These are phyloP conservation scores for Ectemnius lituratus DNA, from an alignment of 2,888 invertebrate genomes.

Conservation along the genomic window DNA sequence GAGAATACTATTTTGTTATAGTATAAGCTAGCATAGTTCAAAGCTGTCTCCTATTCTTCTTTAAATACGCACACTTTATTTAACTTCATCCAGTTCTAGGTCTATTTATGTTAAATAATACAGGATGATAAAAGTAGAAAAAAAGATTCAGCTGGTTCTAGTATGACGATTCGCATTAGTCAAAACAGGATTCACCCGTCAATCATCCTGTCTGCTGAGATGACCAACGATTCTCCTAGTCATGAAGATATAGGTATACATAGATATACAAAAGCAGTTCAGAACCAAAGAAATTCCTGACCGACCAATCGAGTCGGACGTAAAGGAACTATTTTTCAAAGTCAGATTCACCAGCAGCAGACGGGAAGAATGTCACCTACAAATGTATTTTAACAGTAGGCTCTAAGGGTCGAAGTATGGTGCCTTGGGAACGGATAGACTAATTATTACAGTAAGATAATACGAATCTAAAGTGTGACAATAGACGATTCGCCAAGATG, in stretches of 20 bases:
- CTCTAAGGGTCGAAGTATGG: constrained; percentile 41
- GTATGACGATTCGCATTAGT: too few relatives aligned
- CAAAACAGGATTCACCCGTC: constrained; percentile 1
- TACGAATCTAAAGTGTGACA: constrained; percentile 46
- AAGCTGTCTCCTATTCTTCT: neutral
- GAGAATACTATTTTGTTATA: constrained; percentile 10
- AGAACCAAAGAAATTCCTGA: too few relatives aligned
- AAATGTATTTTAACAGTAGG: constrained; percentile 22
- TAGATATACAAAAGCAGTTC: too few relatives aligned
- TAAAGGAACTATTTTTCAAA: neutral
- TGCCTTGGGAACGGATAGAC: constrained; percentile 50
- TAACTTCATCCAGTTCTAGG: too few relatives aligned
- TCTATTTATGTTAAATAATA: neutral
- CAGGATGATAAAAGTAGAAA: neutral
- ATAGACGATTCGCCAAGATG: constrained; percentile 39
- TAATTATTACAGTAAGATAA: constrained; percentile 37
- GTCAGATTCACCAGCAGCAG: constrained; percentile 12
- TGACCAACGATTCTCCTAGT: neutral
- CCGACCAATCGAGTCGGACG: neutral
- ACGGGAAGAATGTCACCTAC: constrained; percentile 6
- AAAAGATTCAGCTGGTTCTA: neutral
- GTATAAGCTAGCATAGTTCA: neutral
- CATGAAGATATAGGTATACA: too few relatives aligned
- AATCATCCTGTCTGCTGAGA: constrained; percentile 14
- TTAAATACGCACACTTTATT: neutral